Evolutionary conservation across 2,113 vertebrate genomes (phyloP), one percentile per base, ranked within the genome.

Genomic region (Colaptes auratus): DNA sequence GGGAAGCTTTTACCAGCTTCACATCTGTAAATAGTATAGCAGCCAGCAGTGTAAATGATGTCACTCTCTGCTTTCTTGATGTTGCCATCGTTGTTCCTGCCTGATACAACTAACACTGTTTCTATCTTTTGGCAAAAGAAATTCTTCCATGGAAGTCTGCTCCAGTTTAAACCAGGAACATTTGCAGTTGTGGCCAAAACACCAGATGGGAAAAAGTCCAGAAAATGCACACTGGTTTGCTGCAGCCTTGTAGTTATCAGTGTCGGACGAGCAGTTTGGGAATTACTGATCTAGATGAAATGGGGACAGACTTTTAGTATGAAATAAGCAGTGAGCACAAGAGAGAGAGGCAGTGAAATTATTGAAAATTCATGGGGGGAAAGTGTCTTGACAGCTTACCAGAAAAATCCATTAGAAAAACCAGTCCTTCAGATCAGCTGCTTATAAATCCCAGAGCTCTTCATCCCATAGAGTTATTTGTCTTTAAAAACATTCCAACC

Each of bases 341-440:
- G 65, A 82, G 15, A 8, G 33, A 92, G 14, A 79, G 36, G 59
- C 8, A 30, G 64, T 9, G n/a, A 82, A 79, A 91, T 63, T 4
- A 64, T 4, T 81, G 64, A 92, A 90, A 90, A 94, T 66, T 88
- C 39, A 18, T 24, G 10, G 17, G 44, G 9, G 56, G 28, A 85
- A 92, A 70, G 27, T 17, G 10, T 79, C 75, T 84, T 78, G 69
- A 88, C 75, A 94, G 50, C 44, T 84, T 93, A 94, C 72, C 50
- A 93, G 81, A 86, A 83, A 94, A 94, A n/a, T 83, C 44, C 61
- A 91, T 89, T 95, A 90, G 93, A 92, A 93, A 65, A 2, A 24
- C 90, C 17, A 42, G 39, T 33, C 19, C n/a, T 84, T 88, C 24
- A 82, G 46, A 79, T 61, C 72, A 67, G 19, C 79, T 91, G 7